Evolutionary conservation across 2,113 vertebrate species (phyloP), one percentile per base, ranked within the genome.

Genomic region (Steatornis caripensis): DNA sequence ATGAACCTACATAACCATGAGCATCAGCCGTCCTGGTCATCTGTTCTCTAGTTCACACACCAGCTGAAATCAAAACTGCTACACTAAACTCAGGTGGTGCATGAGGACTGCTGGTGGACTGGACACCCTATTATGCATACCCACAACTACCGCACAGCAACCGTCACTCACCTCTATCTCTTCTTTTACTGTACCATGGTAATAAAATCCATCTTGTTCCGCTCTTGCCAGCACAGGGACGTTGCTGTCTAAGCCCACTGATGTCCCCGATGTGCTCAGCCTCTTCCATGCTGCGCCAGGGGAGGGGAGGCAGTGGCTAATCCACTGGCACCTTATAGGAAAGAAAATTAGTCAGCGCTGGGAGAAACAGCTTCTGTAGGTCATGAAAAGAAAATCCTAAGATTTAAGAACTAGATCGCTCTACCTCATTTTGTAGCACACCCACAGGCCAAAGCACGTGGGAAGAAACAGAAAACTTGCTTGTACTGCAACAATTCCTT

Each of bases 191-290:
- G 97, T 98, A 34, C 98, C 99, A 43, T 1, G 49, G 90, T 99
- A 98, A 96, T 99, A 99, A 91, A 98, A 98, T 14, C 98, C 98
- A 79, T 99, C 98, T 30, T 41, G 55, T 62, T 98, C 97, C 83
- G 93, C 97, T 96, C 98, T 98, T 43, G 98, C 99, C 93, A 99
- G 94, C 49, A 99, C 98, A 71, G 98, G 89, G 37, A 97, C 78
- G 0, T 97, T 91, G 64, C 27, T 98, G 23, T 66, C 75, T 61
- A 92, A 80, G 43, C 58, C 54, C 43, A 58, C 30, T 3, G 46
- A 64, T 64, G 79, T 75, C 48, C 61, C 81, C 11, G 57, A 82
- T 34, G 82, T 4, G 5, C 78, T 89, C 60, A 95, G 41, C 36
- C 77, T 68, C 87, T 86, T 72, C 92, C 70, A 92, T 3, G 94